Evolutionary conservation across 2,888 invertebrate genomes (phyloP), one percentile per base, ranked within the genome.

Genomic region (Drosophila rubida): DNA sequence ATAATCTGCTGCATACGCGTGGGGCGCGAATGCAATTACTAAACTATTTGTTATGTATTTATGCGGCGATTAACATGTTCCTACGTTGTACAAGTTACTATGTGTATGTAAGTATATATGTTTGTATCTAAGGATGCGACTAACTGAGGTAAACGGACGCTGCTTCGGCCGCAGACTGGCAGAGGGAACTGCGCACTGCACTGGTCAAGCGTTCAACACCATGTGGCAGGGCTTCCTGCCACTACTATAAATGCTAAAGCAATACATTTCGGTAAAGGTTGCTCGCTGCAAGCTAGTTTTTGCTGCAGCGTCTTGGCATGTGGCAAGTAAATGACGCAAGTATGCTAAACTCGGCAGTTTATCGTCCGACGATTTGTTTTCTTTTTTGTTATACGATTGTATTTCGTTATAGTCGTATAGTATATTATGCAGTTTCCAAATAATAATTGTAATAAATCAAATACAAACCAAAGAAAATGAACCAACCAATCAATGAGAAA

Each of bases 21-120:
- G 25, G 35, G 42, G 63, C 70, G 55, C 44, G 5, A 45, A n/a
- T 51, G 61, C 70, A 46, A 62, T 62, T 64, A 62, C 81, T 82
- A 79, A 82, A 51, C 83, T 80, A 80, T 78, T 68, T 42, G 9
- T 64, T 58, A 51, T 58, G 51, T 58, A 65, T 68, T 64, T 69
- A 69, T 75, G 87, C 72, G 85, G 84, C 85, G 84, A 82, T 87
- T 87, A 82, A 87, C 71, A 77, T 84, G 84, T 84, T 84, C 84
- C 84, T 84, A 84, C 84, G 86, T 77, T 79, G 53, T 75, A 71
- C 68, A 80, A 81, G 54, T 70, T 61, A 45, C 54, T 75, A 60
- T 62, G 41, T 45, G 57, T 64, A 42, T 67, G 55, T 75, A 60
- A 59, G 41, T 45, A 60, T 64, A 42, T 67, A 58, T 65, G 32